Base-by-base conservation (phyloP, 23 tunicate species). In the Trididemnum nubilum region DNA sequence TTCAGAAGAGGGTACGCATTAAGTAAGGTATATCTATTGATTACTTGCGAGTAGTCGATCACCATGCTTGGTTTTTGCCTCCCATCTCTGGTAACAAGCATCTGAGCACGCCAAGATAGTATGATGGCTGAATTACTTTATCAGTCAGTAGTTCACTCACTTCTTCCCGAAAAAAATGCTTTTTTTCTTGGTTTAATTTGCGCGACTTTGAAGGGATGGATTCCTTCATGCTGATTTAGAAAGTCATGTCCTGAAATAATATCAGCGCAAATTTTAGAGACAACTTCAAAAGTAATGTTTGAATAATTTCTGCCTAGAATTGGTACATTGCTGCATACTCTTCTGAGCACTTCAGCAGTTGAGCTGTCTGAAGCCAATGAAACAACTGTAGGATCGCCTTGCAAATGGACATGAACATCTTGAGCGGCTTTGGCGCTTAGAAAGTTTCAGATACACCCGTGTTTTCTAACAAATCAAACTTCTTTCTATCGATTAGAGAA, bases 41-140 rank as follows among this genome's bases (percentile, higher is more conserved):
- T 24, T 15, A 18, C 38, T 38, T 39, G 80, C 36, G 80, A 74
- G 27, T 74, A 74, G 36, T 74, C 80, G 24, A 74, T 39, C 30
- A 74, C 80, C 80, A 74, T 40, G 19, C 80, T 74, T 19, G 12
- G n/a, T 33, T 36, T 74, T 5, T 74, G 80, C 5, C 80, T 64
- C 63, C 19, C 36, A 24, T 74, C 80, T 36, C 24, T 37, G 2
- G 80, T 74, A 12, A 36, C 80, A 4, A 74, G 29, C 22, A 50
- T 32, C 38, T 74, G 80, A 36, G 80, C 63, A 9, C 80, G 34
- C 80, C 80, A 74, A 2, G 80, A 27, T 18, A 74, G 33, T 40
- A 74, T 2, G 31, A 40, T 4, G 34, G 34, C 24, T 40, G 67
- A 22, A 69, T 69, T 9, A 69, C 25, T 9, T 37, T 37, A 61